Evolutionary conservation across 2,113 vertebrate genomes (phyloP).

Genomic region (Bubo scandiacus): DNA sequence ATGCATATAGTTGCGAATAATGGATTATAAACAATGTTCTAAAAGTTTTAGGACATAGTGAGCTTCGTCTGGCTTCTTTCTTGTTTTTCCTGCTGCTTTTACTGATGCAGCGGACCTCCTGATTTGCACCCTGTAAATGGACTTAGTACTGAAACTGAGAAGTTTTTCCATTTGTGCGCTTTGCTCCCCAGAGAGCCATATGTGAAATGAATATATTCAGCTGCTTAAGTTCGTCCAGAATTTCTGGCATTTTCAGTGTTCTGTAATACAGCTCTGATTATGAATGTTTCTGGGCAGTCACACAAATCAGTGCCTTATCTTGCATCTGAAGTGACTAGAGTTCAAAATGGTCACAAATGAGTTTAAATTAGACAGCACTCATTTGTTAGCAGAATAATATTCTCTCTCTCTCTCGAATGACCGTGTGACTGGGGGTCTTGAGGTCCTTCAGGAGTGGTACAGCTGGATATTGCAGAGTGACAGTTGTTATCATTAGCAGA

Average conservation of each 20-base stretch:
- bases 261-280: background rate
- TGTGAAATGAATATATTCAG: background rate
- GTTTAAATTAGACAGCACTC: background rate
- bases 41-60: background rate
- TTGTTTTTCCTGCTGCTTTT: background rate
- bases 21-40: background rate
- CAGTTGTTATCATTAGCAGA: background rate
- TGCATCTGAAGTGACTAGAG: background rate
- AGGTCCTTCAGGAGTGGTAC: background rate
- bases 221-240: background rate
- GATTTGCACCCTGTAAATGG: background rate
- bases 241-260: background rate
- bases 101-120: background rate
- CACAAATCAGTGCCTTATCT: background rate
- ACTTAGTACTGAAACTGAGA: background rate
- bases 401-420: background rate
- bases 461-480: background rate
- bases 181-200: background rate
- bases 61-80: background rate
- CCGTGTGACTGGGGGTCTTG: background rate
- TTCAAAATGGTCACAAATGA: background rate
- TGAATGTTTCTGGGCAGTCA: background rate
- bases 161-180: background rate
- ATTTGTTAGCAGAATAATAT: background rate
- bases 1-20: background rate